Conservation (phyloP, 2,113 vertebrate genomes). For the Podiceps cristatus region DNA sequence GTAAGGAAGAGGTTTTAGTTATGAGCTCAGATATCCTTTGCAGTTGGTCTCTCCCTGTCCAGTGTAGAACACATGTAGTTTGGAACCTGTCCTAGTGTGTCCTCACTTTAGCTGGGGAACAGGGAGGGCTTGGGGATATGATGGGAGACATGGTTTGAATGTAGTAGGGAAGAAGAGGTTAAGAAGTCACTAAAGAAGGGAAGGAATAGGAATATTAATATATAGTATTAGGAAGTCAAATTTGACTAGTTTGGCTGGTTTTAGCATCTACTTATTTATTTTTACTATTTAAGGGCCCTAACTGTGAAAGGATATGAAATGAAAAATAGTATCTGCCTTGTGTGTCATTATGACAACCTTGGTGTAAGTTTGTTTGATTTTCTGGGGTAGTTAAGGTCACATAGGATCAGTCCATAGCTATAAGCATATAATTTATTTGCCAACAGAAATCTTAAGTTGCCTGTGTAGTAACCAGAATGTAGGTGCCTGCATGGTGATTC, state of each 20-base stretch:
- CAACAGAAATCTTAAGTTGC: background rate
- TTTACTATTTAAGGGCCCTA: background rate
- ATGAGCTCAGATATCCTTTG: background rate
- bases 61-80: background rate
- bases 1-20: background rate
- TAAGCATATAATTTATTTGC: background rate
- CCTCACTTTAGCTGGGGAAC: background rate
- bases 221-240: background rate
- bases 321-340: background rate
- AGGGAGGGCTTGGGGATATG: rapidly evolving
- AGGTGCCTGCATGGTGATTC: background rate
- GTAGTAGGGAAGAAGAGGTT: background rate
- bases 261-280: background rate
- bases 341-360: background rate
- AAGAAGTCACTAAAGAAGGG: background rate
- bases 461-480: background rate
- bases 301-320: background rate
- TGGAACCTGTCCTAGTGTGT: background rate
- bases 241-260: background rate
- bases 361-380: background rate
- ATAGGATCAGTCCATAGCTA: background rate
- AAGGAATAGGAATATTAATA: background rate
- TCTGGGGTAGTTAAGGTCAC: background rate
- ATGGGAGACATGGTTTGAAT: background rate
- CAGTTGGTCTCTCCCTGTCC: background rate